These are phyloP conservation scores for Xanthia icteritia DNA, from an alignment of 2,888 invertebrate genomes.

Conservation along the genomic window DNA sequence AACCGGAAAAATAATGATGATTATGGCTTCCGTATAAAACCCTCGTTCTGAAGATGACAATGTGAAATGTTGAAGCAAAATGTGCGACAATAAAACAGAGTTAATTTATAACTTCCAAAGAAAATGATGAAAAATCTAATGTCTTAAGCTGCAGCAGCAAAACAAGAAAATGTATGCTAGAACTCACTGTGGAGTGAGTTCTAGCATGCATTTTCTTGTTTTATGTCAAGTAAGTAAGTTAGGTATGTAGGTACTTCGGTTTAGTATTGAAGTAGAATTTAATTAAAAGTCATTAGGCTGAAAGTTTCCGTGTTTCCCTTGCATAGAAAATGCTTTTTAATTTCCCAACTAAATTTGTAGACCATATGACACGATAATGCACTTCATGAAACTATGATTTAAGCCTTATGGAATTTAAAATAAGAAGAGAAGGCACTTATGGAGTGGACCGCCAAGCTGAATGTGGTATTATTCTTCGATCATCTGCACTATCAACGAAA, in stretches of 20 bases:
- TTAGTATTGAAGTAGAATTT: slow-evolving; percentile 3
- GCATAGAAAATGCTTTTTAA: not conserved
- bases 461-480: not conserved
- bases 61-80: slow-evolving; percentile 21
- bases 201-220: not conserved
- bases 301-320: not conserved
- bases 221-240: not conserved
- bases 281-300: not conserved
- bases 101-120: not conserved
- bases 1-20: slow-evolving; percentile 27
- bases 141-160: not conserved
- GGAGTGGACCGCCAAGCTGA: no score
- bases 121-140: not conserved
- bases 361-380: not conserved
- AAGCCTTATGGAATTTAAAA: not conserved
- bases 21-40: slow-evolving; percentile 3
- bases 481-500: no score
- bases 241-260: not conserved
- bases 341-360: not conserved
- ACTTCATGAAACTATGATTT: not conserved
- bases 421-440: not conserved
- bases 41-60: slow-evolving; percentile 16
- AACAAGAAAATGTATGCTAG: no score
- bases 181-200: not conserved
- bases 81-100: not conserved